Base-by-base conservation (phyloP, 2,797 vertebrate genomes). In the Meda fulgida region DNA sequence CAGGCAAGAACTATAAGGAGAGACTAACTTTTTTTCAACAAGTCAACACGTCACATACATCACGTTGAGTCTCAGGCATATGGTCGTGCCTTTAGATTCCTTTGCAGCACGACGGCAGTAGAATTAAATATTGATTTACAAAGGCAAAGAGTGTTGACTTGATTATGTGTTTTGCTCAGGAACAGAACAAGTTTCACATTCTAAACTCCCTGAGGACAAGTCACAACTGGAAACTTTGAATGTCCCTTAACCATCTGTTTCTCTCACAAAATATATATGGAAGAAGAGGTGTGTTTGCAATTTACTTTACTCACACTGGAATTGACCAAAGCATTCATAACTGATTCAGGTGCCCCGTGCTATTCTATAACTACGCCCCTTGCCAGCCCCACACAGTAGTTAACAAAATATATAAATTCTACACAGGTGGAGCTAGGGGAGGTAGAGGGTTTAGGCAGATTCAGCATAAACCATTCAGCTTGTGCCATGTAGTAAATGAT, bases 71-170 rank as follows among this genome's bases (percentile, higher is more conserved):
- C 63, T 70, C n/a, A 70, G 36, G 43, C 31, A 46, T 78, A 65
- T 8, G 58, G 46, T 46, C 78, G 71, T 83, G 63, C 80, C 84
- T 83, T 36, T 65, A 77, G 65, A 82, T 86, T 67, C 80, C 78
- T 43, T 11, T 46, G 38, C 34, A 67, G 81, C 21, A 65, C 10
- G 76, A 80, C 31, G 46, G 58, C 51, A 84, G 29, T 66, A 86
- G 83, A 88, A 89, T 89, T 85, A 83, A 90, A 86, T 89, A 88
- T 89, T 88, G 87, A 91, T 90, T 88, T 85, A 87, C 65, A 81
- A 86, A 88, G 67, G 76, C 48, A 85, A 81, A 78, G 38, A 84
- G 60, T 78, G 48, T 81, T 46, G 67, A 38, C 53, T 80, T 84
- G 82, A 75, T 63, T 67, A 69, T 81, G 81, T 26, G 14, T 86